Evolutionary conservation across 2,797 vertebrate species (phyloP).

Genomic region (Rhinogobio ventralis): DNA sequence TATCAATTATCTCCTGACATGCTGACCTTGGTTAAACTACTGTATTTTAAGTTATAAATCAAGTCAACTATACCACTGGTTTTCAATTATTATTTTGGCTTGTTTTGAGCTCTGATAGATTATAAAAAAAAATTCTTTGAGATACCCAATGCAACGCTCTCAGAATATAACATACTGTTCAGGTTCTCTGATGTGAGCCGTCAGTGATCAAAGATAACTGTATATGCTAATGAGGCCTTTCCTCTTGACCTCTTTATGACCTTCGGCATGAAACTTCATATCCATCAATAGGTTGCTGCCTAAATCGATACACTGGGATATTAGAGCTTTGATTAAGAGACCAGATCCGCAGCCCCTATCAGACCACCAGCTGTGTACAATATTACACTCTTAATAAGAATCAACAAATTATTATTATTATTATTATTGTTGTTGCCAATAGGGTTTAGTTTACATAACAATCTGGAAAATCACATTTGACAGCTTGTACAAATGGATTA

Average conservation of each 20-base stretch:
- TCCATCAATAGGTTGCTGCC: conserved; percentile 3
- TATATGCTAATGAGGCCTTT: not conserved
- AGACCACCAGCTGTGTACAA: not conserved
- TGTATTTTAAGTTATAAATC: not conserved
- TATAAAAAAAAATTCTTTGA: not conserved
- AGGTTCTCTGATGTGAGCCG: not conserved
- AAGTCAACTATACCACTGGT: not conserved
- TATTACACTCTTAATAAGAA: not conserved
- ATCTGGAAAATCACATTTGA: too few species aligned
- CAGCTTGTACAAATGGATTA: too few species aligned
- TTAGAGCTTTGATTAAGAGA: not conserved
- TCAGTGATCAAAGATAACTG: not conserved
- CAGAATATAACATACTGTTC: not conserved
- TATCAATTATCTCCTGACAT: not conserved
- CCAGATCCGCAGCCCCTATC: not conserved
- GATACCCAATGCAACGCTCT: not conserved
- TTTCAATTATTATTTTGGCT: not conserved
- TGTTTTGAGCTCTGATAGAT: not conserved
- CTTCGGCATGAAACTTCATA: not conserved
- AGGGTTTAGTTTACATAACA: not conserved
- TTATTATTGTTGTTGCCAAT: not conserved
- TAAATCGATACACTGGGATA: not conserved
- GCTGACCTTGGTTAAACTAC: not conserved
- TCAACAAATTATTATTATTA: not conserved
- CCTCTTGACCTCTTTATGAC: conserved; percentile 5